Evolutionary conservation across 2,888 invertebrate species (phyloP), one percentile per base, ranked within the genome.

Genomic region (Acanthoscelides obtectus): DNA sequence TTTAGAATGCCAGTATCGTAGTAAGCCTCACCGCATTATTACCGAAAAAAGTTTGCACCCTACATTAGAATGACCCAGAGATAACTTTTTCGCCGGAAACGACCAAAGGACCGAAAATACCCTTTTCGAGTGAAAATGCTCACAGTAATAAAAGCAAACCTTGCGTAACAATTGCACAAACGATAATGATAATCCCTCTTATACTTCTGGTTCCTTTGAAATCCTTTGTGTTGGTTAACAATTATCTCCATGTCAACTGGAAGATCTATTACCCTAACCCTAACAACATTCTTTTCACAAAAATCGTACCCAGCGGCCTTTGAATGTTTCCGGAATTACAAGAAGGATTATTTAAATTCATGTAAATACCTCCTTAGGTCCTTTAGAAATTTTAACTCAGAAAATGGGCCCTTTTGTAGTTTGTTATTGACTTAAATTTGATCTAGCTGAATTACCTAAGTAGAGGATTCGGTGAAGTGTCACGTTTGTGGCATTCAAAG

Each of bases 261-360:
- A 45, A 45, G 45, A 45, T 45, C 45, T 45, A 45, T 45, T 45
- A 45, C 45, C 45, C 45, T 45, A 12, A 25, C 8, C 25, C 4
- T 25, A 25, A 3, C 3, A 25, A 3, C 3, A 25, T 25, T 3
- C 25, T 8, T 8, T 45, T 45, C 45, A 6, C 17, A 64, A 70
- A 69, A 69, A 68, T 66, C 27, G 20, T 65, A 66, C 64, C 69
- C 63, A 5, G 1, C 25, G 69, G 8, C 64, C 69, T 70, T 72
- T 74, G 73, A 72, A 70, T 71, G 73, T 67, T 72, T 69, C 70
- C 73, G 71, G 70, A 72, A 72, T 74, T 74, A 76, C 75, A 74
- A 71, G 68, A 22, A n/a, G 71, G 74, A 76, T 74, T 73, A 73
- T 74, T 72, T 71, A 75, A 74, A 75, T 74, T 72, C 22, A 72